Base-by-base conservation (phyloP, 2,797 vertebrate species). In the Centropyge bicolor region DNA sequence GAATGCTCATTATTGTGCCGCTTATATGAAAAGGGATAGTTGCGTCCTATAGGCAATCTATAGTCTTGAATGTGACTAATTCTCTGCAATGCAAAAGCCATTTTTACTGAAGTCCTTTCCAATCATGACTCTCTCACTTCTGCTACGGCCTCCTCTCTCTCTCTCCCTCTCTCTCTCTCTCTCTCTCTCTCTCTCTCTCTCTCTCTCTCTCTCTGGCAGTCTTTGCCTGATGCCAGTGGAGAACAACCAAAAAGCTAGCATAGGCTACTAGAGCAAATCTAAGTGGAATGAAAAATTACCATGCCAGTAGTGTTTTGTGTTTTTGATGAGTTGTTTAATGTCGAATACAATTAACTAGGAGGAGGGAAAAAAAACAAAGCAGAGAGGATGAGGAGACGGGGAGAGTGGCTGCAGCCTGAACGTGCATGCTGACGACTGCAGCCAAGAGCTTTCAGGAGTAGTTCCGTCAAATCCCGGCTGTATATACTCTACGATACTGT, bases 381-480 rank as follows among this genome's bases (percentile, higher is more conserved):
- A 36, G 60, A 61, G 67, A 63, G 35, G 41, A 64, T 52, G 70
- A 59, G 24, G 51, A 31, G 55, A 67, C 6, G 43, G 70, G 70
- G 27, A 60, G 41, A 74, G 24, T 59, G 65, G 49, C 54, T 62
- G 54, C 74, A 64, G 79, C 79, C 74, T 81, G n/a, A 84, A 86
- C 77, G 55, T 92, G 93, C 93, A 94, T 95, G 94, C 87, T 84
- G 74, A 84, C 75, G 75, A 89, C 76, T 78, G 70, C 73, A 70
- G 70, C 48, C 35, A 48, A 55, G 75, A 77, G 57, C 86, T 86
- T 80, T 85, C 59, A 62, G 63, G 61, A 52, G 31, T 55, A 73
- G 57, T 64, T 82, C 74, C 80, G 76, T 86, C 71, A 61, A 66
- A 76, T 78, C 67, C 67, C 67, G 74, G 72, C 79, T 90, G 69